phyloP scores from a whole-genome alignment of 2,113 vertebrate genomes.

The Bombycilla garrulus region DNA sequence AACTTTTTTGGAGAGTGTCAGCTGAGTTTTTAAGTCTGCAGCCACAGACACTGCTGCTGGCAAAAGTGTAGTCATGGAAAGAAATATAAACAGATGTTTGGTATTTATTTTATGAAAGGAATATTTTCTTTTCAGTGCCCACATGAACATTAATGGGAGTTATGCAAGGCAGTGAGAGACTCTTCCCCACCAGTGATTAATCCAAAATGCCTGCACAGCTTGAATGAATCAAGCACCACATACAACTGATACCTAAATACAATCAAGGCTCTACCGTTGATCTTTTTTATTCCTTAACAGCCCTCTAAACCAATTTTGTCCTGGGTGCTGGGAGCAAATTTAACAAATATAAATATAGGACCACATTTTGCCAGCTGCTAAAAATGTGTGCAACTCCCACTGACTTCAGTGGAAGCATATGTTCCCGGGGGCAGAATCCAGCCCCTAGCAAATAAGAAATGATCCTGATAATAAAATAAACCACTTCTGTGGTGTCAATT shows the following conservation, averaged over 20 bases:
- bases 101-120: background rate
- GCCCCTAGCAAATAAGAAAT: background rate
- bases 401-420: constrained; percentile 10
- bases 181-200: constrained; percentile 1
- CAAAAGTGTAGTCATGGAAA: background rate
- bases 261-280: background rate
- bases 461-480: constrained; percentile 9
- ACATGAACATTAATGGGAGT: constrained; percentile 20
- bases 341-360: constrained; percentile 19
- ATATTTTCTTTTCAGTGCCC: constrained; percentile 33
- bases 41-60: background rate
- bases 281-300: constrained; percentile 29
- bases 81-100: constrained; percentile 43
- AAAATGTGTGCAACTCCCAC: constrained; percentile 39
- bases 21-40: background rate
- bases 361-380: constrained; percentile 33
- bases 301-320: background rate
- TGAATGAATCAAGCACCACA: background rate
- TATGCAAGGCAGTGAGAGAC: background rate
- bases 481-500: background rate
- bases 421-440: constrained; percentile 30
- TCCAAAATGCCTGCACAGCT: constrained; percentile 4
- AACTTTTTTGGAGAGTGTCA: background rate
- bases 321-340: constrained; percentile 28
- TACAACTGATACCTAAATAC: background rate